These are phyloP conservation scores for Clinocottus analis DNA, from an alignment of 2,113 vertebrate species.

Conservation along the genomic window DNA sequence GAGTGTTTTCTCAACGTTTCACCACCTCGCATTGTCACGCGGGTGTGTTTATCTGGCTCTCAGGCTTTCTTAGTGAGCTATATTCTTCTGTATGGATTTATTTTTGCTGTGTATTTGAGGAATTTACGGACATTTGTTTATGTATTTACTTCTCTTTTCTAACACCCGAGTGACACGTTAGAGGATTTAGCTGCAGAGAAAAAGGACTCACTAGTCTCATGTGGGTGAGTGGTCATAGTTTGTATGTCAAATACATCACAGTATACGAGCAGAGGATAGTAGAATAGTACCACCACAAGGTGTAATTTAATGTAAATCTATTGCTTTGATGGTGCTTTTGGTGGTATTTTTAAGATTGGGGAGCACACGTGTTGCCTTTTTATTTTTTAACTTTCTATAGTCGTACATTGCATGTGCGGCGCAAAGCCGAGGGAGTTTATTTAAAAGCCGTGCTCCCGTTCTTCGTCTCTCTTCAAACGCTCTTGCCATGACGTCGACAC, in stretches of 20 bases:
- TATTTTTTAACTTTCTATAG: neutral
- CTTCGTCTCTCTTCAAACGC: neutral
- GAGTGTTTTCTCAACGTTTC: neutral
- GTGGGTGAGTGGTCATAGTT: too few species aligned
- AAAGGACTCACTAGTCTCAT: neutral
- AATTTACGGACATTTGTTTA: neutral
- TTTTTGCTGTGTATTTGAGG: neutral
- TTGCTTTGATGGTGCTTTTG: neutral
- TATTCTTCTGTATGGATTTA: neutral
- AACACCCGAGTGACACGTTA: neutral
- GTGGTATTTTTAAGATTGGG: neutral
- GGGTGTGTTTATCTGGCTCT: neutral
- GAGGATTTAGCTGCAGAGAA: neutral
- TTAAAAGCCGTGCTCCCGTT: conserved; percentile 18
- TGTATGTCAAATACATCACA: too few species aligned
- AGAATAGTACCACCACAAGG: too few species aligned
- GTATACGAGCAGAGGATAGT: too few species aligned
- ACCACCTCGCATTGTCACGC: too few species aligned
- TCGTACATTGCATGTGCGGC: neutral
- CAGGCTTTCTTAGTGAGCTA: neutral
- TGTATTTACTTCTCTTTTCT: neutral
- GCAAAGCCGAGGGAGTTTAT: conserved; percentile 18
- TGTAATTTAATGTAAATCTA: neutral
- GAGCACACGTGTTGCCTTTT: neutral
- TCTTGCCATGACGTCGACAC: conserved; percentile 39